Conservation (phyloP, 2,888 invertebrate species). For the Volucella bombylans region DNA sequence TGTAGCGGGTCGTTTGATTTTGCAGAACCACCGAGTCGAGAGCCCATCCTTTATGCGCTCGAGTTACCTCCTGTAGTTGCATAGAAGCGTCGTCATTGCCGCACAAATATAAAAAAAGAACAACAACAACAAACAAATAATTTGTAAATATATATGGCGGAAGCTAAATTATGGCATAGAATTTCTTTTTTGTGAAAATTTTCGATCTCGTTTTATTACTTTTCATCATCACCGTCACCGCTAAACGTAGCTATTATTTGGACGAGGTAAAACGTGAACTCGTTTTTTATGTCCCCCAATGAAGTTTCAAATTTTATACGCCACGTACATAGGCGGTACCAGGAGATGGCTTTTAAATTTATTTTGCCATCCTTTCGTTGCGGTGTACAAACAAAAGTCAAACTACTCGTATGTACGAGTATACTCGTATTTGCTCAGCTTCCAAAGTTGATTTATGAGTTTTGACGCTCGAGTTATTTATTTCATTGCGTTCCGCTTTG, state of each 20-base stretch:
- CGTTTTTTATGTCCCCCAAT: not conserved
- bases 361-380: too few relatives aligned
- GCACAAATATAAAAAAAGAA: conserved; percentile 6
- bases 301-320: conserved; percentile 2
- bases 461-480: conserved; percentile 52
- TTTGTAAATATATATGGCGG: conserved; percentile 50
- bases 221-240: conserved; percentile 8
- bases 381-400: conserved; percentile 35
- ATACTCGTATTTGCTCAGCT: conserved; percentile 32
- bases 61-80: conserved; percentile 91
- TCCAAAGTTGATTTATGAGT: conserved; percentile 59
- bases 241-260: not conserved
- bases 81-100: not conserved
- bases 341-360: too few relatives aligned
- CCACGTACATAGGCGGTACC: too few relatives aligned
- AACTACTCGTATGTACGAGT: not conserved
- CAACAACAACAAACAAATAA: conserved; percentile 31
- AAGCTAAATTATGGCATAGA: conserved; percentile 34
- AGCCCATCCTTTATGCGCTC: conserved; percentile 98
- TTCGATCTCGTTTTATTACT: not conserved
- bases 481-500: conserved; percentile 31
- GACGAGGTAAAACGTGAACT: too few relatives aligned
- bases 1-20: conserved; percentile 93
- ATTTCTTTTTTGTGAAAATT: conserved; percentile 25
- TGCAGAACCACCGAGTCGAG: conserved; percentile 97